These are phyloP conservation scores for Margarornis squamiger DNA, from an alignment of 2,797 vertebrate species.

Conservation along the genomic window DNA sequence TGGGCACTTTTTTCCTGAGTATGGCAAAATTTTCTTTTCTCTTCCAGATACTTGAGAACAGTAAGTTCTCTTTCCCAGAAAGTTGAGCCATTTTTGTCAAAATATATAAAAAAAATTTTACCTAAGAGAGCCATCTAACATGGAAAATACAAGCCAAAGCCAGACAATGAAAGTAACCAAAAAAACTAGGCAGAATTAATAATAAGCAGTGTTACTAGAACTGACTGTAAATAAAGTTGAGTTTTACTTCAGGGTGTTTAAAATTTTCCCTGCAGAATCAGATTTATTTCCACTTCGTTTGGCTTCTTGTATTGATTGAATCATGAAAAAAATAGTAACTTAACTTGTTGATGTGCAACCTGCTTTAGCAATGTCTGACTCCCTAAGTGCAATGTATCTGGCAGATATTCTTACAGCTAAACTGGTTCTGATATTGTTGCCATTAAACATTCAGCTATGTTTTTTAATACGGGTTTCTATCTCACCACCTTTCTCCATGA, in stretches of 20 bases:
- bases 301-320: not conserved
- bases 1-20: fast-evolving
- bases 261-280: not conserved
- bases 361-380: not conserved
- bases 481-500: not conserved
- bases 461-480: not conserved
- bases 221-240: not conserved
- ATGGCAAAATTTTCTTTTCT: not conserved
- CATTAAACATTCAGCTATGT: not conserved
- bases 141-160: not conserved
- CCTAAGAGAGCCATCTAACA: not conserved
- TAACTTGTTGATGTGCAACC: not conserved
- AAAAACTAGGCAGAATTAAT: not conserved
- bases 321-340: not conserved
- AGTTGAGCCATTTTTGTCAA: not conserved
- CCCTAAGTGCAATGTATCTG: not conserved
- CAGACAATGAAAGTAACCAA: not conserved
- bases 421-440: not conserved
- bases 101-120: not conserved
- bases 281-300: not conserved
- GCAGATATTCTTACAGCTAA: not conserved
- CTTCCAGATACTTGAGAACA: not conserved
- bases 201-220: not conserved
- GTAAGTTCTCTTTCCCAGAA: not conserved
- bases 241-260: fast-evolving